Evolutionary conservation across 2,113 vertebrate species (phyloP), one percentile per base, ranked within the genome.

Genomic region (Irena cyanogastra): DNA sequence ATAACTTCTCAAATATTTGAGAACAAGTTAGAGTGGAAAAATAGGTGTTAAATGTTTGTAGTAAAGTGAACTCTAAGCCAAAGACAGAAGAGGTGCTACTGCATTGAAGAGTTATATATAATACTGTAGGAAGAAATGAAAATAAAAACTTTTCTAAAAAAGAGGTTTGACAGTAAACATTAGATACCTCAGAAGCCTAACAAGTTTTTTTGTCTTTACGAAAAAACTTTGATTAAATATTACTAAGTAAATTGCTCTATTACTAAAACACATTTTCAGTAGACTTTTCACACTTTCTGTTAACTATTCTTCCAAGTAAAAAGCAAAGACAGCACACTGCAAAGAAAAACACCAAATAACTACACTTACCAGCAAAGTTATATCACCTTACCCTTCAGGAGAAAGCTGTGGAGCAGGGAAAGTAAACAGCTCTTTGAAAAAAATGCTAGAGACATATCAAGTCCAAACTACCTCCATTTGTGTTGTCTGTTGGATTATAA

Each of bases 331-430:
- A 42, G 14, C 12, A 41, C 7, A 30, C 17, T 37, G 13, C 27
- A 83, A 57, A 69, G 9, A 78, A 41, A 30, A 75, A 6, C 64
- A 84, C 7, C 5, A 47, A 76, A 49, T 44, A 93, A 65, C 16
- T 8, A 45, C 21, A 22, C 17, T 64, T 42, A 83, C 1, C 13
- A 84, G 53, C 6, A 57, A 76, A 77, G 19, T 10, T 45, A 5
- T 12, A 27, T 16, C 35, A 68, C 26, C 14, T 91, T n/a, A 53
- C n/a, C 31, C 8, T 79, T 79, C 69, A 82, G 52, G 69, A 60
- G 24, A 53, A 81, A 54, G 20, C 20, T 56, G 5, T 2, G 8
- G 8, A 1, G 1, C 1, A 61, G 9, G 6, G 12, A 44, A 49
- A 53, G 17, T 2, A 49, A 49, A 23, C 27, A 75, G 23, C 13